Evolutionary conservation across 2,888 invertebrate species (phyloP).

Genomic region (Eupithecia abbreviata): DNA sequence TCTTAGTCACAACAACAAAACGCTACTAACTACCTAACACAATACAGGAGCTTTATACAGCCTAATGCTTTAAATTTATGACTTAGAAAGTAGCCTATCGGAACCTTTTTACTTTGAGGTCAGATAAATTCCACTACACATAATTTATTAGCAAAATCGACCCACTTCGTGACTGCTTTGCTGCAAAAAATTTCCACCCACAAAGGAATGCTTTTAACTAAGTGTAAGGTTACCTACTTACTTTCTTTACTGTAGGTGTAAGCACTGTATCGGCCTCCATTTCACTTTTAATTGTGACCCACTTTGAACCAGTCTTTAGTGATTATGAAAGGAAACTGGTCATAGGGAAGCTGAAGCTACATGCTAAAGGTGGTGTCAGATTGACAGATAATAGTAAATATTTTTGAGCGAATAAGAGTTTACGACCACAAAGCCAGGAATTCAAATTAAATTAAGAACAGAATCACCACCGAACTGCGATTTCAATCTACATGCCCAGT

Average conservation of each 20-base stretch:
- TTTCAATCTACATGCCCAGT: background rate
- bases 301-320: conserved; percentile 29
- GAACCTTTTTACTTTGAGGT: conserved; percentile 32
- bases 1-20: too few relatives aligned
- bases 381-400: background rate
- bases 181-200: conserved; percentile 44
- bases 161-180: conserved; percentile 43
- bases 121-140: conserved; percentile 43
- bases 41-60: background rate
- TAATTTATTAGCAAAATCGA: conserved; percentile 46
- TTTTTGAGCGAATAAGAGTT: background rate
- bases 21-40: background rate
- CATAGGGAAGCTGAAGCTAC: background rate
- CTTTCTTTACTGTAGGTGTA: conserved; percentile 49
- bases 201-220: conserved; percentile 47
- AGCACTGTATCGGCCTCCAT: conserved; percentile 39
- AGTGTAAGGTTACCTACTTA: conserved; percentile 46
- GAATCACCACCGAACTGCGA: background rate
- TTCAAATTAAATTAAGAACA: background rate
- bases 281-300: conserved; percentile 41
- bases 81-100: conserved; percentile 35
- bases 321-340: conserved; percentile 29
- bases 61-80: background rate
- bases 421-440: background rate
- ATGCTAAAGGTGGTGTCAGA: background rate